Base-by-base conservation (phyloP, 2,888 invertebrate genomes). In the Orchestes rusci region DNA sequence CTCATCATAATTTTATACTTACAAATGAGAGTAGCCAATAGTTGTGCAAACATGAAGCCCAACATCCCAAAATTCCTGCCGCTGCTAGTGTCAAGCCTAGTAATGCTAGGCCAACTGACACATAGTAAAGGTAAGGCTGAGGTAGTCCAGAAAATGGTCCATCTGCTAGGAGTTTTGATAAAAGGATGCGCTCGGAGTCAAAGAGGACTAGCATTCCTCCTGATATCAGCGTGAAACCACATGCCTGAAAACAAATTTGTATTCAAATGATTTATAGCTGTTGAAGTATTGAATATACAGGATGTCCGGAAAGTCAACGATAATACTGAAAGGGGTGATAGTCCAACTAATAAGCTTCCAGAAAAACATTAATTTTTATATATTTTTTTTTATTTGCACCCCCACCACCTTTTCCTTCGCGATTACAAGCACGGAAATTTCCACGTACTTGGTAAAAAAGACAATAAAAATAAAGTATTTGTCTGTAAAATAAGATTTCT, bases 31-130 rank as follows among this genome's bases (percentile, higher is more conserved):
- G 70, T 51, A 84, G 76, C 55, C 79, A 79, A 59, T 82, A 84
- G 57, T 80, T 84, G 53, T 82, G 79, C 56, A 84, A 72, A 58
- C 84, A 85, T 1, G 83, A 80, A 1, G 85, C 85, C 86, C 87
- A 88, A 65, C 84, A 88, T 35, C 88, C 88, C 15, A 87, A 67
- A 33, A 87, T 77, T 3, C 84, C 80, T 1, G 80, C 75, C 4
- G 80, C 71, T 40, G 83, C 77, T 38, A 84, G 75, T 23, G 79
- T 65, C 40, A 87, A 71, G 1, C 88, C 88, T 0, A 82, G 72
- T 1, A 74, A 72, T n/a, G 84, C 73, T 37, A 84, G 65, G 2
- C 78, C 81, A 36, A 88, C 72, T 0, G 85, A 80, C 4, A 84
- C 71, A 61, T 88, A 88, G 62, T 86, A 83, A 57, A 88, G 79